These are phyloP conservation scores for Drosophila orena DNA, from an alignment of 1,140 invertebrate species.

Conservation along the genomic window DNA sequence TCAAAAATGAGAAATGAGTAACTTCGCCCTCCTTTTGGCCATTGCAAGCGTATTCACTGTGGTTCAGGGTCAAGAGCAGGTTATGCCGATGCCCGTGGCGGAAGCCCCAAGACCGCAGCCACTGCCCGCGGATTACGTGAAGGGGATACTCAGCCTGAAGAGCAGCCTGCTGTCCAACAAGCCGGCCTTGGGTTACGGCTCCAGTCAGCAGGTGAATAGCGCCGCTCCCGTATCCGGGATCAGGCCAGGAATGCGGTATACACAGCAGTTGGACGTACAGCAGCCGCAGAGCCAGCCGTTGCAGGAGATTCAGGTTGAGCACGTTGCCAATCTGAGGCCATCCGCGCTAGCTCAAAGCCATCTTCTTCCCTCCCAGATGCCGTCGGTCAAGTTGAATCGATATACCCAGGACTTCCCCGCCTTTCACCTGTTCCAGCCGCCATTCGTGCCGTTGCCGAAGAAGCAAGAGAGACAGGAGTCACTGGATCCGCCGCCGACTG, in stretches of 20 bases:
- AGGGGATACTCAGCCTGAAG: conserved; percentile 65
- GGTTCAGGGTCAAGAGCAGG: background rate
- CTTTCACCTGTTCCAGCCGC: conserved; percentile 9
- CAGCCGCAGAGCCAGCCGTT: conserved; percentile 6
- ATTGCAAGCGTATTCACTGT: conserved; percentile 9
- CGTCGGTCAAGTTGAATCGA: background rate
- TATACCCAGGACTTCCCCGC: conserved; percentile 6
- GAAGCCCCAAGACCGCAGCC: background rate
- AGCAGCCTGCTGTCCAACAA: conserved; percentile 43
- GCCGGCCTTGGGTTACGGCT: background rate
- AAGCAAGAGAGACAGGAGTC: background rate
- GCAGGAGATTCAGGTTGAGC: conserved; percentile 9
- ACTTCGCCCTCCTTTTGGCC: conserved; percentile 15
- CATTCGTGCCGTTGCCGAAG: conserved; percentile 1
- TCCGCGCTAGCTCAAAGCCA: background rate
- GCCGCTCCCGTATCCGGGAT: background rate
- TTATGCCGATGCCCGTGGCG: background rate
- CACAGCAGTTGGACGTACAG: background rate
- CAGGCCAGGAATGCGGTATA: background rate
- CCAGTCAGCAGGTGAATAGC: conserved; percentile 1
- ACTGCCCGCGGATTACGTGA: conserved; percentile 45
- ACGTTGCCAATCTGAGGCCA: background rate
- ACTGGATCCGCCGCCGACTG: background rate
- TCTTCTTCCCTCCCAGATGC: conserved; percentile 14
- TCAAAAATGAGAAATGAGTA: conserved; percentile 66